These are phyloP conservation scores for Pogonophryne albipinna DNA, from an alignment of 2,797 vertebrate species.

Conservation along the genomic window DNA sequence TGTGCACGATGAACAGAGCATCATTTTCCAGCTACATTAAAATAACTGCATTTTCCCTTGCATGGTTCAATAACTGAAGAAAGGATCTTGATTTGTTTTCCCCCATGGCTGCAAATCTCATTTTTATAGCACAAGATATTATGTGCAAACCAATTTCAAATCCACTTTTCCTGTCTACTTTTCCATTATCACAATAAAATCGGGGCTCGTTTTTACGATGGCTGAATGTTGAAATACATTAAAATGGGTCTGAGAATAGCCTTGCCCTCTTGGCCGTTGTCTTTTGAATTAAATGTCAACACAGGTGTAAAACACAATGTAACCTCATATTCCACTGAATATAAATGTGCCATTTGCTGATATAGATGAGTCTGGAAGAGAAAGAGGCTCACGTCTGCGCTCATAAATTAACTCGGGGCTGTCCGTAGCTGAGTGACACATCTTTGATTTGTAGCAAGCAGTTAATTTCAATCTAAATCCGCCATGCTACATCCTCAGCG, in stretches of 20 bases:
- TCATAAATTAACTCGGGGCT: constrained; percentile 81
- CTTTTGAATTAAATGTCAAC: constrained; percentile 86
- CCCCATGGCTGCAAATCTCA: constrained; percentile 80
- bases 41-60: constrained; percentile 83
- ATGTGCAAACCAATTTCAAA: constrained; percentile 84
- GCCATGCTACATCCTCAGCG: constrained; percentile 69
- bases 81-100: constrained; percentile 83
- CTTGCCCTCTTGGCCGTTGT: constrained; percentile 79
- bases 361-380: constrained; percentile 78
- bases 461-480: constrained; percentile 84
- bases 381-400: constrained; percentile 73
- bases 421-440: constrained; percentile 81
- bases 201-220: constrained; percentile 76
- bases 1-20: constrained; percentile 56
- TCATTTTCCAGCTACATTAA: constrained; percentile 78
- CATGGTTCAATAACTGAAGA: constrained; percentile 82
- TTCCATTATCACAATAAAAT: constrained; percentile 86
- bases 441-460: constrained; percentile 84
- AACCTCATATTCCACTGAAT: constrained; percentile 81
- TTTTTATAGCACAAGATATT: constrained; percentile 82
- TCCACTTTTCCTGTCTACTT: constrained; percentile 83
- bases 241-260: constrained; percentile 76
- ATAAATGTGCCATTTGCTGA: constrained; percentile 85
- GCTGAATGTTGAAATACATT: constrained; percentile 81
- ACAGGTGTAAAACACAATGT: constrained; percentile 86